A percentile compares a stretch with the other conserved stretches of the same genome.
phyloP scores from a whole-genome alignment of 2,113 vertebrate species.

The Macaca nemestrina region DNA sequence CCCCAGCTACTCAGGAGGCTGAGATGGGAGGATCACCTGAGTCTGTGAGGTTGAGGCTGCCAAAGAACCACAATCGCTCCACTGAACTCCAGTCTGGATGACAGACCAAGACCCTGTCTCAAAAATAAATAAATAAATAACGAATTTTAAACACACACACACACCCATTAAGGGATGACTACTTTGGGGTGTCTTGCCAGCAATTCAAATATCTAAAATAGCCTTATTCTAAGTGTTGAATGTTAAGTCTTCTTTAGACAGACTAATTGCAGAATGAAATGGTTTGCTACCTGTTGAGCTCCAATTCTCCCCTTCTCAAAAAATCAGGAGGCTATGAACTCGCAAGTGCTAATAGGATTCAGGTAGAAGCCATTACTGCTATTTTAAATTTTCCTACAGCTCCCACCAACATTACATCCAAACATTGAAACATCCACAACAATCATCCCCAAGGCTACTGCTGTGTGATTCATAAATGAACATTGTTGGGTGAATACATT shows the following conservation, averaged over 20 bases:
- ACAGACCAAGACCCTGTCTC: too few species aligned
- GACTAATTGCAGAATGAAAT: slow-evolving; percentile 12
- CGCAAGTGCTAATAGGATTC: not conserved
- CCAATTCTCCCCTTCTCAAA: not conserved
- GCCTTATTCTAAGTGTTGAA: not conserved
- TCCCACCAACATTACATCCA: not conserved
- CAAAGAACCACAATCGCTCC: too few species aligned
- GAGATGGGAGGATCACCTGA: too few species aligned
- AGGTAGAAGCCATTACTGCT: not conserved
- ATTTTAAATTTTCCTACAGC: not conserved
- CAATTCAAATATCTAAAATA: slow-evolving; percentile 24
- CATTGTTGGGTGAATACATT: not conserved
- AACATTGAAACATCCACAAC: not conserved
- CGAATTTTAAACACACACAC: too few species aligned
- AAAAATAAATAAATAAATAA: too few species aligned
- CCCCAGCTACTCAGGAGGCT: too few species aligned
- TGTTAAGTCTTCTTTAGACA: not conserved
- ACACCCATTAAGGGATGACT: not conserved
- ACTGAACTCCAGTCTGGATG: too few species aligned
- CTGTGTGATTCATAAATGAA: not conserved
- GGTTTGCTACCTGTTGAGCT: not conserved
- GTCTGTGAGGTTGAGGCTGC: too few species aligned
- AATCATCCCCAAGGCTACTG: not conserved
- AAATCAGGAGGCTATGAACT: not conserved
- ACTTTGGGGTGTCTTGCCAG: not conserved